phyloP scores from a whole-genome alignment of 2,797 vertebrate species.

The Melanotaenia maccullochi region DNA sequence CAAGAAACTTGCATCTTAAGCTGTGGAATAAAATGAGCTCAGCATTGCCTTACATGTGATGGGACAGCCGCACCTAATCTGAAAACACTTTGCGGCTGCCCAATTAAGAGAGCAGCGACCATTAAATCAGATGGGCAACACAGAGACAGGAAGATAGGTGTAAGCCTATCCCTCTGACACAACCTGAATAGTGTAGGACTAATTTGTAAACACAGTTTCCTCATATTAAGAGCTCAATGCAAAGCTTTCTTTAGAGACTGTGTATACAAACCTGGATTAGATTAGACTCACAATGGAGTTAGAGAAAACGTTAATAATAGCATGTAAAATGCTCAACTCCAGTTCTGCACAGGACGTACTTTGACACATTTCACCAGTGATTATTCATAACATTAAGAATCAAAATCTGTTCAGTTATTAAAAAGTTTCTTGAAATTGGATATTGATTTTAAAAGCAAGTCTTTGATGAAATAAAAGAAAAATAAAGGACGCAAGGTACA shows the following conservation, averaged over 20 bases:
- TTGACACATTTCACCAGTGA: no score
- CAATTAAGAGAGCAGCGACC: constrained; percentile 28
- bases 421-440: neutral
- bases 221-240: neutral
- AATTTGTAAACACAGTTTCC: neutral
- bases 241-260: neutral
- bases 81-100: constrained; percentile 17
- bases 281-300: no score
- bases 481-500: no score
- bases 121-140: constrained; percentile 20
- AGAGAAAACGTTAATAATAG: neutral
- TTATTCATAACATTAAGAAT: no score
- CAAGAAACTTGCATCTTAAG: constrained; percentile 50
- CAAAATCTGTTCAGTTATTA: neutral
- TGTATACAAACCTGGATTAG: neutral
- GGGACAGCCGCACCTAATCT: constrained; percentile 15
- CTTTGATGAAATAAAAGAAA: neutral
- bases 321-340: neutral
- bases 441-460: neutral
- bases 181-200: neutral
- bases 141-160: neutral
- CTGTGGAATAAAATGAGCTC: constrained; percentile 49
- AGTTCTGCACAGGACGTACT: no score
- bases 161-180: neutral
- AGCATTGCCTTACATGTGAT: constrained; percentile 31